Conservation (phyloP, 2,888 invertebrate genomes). For the Polietes domitor region DNA sequence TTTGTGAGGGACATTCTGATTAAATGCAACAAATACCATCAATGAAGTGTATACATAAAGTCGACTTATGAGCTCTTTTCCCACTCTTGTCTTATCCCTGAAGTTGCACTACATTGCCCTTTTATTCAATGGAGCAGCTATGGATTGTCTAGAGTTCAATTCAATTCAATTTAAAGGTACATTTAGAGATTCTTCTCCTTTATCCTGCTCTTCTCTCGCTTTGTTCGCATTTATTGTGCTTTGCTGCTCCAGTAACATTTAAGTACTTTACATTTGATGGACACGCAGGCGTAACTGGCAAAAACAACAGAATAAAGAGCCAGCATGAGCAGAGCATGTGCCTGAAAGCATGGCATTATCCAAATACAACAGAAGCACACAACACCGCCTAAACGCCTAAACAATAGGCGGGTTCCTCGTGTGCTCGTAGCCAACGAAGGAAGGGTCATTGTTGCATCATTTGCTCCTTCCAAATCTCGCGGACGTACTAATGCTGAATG, state of each 20-base stretch:
- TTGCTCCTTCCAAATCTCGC: not conserved
- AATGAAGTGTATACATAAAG: not conserved
- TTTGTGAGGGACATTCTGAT: no score
- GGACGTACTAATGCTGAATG: not conserved
- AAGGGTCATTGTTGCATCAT: slow-evolving; percentile 29
- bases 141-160: slow-evolving; percentile 43
- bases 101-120: slow-evolving; percentile 26
- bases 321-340: not conserved
- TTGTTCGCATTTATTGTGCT: slow-evolving; percentile 3
- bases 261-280: slow-evolving; percentile 62
- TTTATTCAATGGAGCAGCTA: not conserved
- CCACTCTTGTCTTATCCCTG: not conserved
- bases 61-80: not conserved
- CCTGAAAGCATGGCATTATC: slow-evolving; percentile 27
- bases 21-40: no score
- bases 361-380: slow-evolving; percentile 39
- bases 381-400: slow-evolving; percentile 42
- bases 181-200: slow-evolving; percentile 45
- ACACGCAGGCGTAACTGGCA: slow-evolving; percentile 68
- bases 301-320: slow-evolving; percentile 25
- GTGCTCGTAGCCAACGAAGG: not conserved
- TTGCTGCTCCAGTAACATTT: not conserved
- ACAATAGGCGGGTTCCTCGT: slow-evolving; percentile 51
- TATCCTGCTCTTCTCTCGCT: slow-evolving; percentile 30
- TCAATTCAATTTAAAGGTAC: slow-evolving; percentile 50